Evolutionary conservation across 2,113 vertebrate species (phyloP), one percentile per base, ranked within the genome.

Genomic region (Gobiocypris rarus): DNA sequence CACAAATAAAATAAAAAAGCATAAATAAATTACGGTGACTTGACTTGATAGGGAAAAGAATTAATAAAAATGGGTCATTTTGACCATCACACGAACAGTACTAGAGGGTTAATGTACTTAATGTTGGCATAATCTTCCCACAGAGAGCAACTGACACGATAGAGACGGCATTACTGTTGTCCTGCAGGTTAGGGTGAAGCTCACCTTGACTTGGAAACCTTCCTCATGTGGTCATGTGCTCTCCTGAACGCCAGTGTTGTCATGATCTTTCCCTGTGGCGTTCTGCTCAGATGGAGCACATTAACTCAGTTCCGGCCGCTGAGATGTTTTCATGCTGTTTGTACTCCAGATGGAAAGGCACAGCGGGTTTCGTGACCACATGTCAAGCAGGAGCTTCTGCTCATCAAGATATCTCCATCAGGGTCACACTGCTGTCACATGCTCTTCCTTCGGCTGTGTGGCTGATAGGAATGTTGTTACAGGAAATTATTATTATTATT

Each of bases 321-420:
- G 50, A 56, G 74, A 56, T 76, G 50, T 78, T 78, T 78, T 41
- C 19, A 56, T 43, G 5, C 1, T 43, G 75, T 59, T 59, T 78
- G 75, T 61, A 9, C 3, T 61, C 5, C 1, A 13, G 1, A 56
- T 22, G 17, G 38, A 77, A 52, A 41, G n/a, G 22, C 54, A 59
- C 54, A 8, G 34, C 43, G 34, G 76, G 56, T 26, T 78, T 61
- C 34, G 11, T 38, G 54, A 38, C 28, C 4, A 9, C 10, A 24
- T 4, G 48, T 75, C 73, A 54, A 2, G 28, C 26, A 28, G n/a
- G 15, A 34, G n/a, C 38, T 13, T 5, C 50, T 75, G 8, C 6
- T 48, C 24, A 76, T 38, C 75, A n/a, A 24, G 24, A 45, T 71
- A 19, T 26, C 24, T 48, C 43, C 43, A 3, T 74, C 24, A 74